Evolutionary conservation across 2,797 vertebrate species (phyloP), one percentile per base, ranked within the genome.

Genomic region (Ataeniobius toweri): DNA sequence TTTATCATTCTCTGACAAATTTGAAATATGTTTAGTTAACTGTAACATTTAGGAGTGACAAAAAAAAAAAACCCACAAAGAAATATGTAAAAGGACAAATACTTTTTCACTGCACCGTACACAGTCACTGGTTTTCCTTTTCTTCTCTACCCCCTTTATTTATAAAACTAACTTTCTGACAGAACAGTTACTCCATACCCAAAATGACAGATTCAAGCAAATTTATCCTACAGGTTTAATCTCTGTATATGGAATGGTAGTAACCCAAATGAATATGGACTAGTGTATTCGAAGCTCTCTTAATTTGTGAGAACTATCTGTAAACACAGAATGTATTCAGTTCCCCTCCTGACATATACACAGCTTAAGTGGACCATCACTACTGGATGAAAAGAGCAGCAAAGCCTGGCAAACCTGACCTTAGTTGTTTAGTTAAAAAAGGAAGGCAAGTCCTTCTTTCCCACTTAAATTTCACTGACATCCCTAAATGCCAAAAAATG

Each of bases 291-390:
- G 53, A 73, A 77, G 90, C 59, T 14, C 14, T 50, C 39, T 80
- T 79, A 14, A 82, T 51, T 69, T 79, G 51, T 55, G 12, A 55
- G 59, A 73, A 71, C 5, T 44, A 73, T 41, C 73, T 61, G 16
- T 80, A 36, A 78, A 77, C 48, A 51, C 7, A 77, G 80, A 79
- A 58, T 51, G 67, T 71, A 71, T 81, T 68, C 61, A 61, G 31
- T 67, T 58, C 77, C 39, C 24, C 53, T 41, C 10, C 31, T 51
- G 73, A 78, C 82, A 76, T 74, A 59, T 81, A 68, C 75, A 74
- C 84, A 80, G 36, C 77, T 90, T 82, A 86, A 93, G 85, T 80
- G 79, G 91, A 94, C 94, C 92, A 93, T 94, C 93, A 92, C 86
- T 81, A 46, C n/a, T 26, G 36, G 76, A 84, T 80, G 88, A 80